phyloP scores from a whole-genome alignment of 2,888 invertebrate genomes.

The Morinoia aosen region DNA sequence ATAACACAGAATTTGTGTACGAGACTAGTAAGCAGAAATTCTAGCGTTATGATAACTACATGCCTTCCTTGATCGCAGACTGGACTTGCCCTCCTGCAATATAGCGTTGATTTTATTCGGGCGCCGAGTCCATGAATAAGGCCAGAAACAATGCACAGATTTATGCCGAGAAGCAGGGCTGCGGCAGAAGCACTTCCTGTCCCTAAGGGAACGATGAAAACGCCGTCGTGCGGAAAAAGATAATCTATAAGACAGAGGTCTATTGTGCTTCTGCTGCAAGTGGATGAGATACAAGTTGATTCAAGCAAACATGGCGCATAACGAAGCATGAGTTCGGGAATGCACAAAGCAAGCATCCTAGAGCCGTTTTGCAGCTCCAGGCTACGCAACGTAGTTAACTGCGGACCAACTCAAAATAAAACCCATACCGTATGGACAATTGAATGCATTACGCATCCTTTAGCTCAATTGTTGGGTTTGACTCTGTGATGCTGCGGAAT shows the following conservation, averaged over 20 bases:
- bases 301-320: neutral
- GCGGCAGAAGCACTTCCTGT: constrained; percentile 31
- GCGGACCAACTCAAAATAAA: neutral
- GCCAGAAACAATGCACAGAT: neutral
- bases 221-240: constrained; percentile 42
- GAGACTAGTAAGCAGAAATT: neutral
- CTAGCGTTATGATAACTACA: neutral
- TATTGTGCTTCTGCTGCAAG: constrained; percentile 16
- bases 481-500: neutral
- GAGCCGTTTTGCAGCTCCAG: neutral
- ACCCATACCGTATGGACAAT: neutral
- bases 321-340: neutral
- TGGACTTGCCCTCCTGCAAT: neutral
- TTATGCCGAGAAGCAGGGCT: neutral
- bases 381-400: neutral
- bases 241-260: constrained; percentile 30
- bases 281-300: constrained; percentile 5
- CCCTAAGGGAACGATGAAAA: neutral
- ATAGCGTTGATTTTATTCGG: neutral
- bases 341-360: neutral
- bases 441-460: neutral
- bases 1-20: neutral
- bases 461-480: neutral
- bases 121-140: neutral
- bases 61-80: neutral